These are phyloP conservation scores for Sebastiscus albofasciatus DNA, from an alignment of 2,797 vertebrate species.

Conservation along the genomic window DNA sequence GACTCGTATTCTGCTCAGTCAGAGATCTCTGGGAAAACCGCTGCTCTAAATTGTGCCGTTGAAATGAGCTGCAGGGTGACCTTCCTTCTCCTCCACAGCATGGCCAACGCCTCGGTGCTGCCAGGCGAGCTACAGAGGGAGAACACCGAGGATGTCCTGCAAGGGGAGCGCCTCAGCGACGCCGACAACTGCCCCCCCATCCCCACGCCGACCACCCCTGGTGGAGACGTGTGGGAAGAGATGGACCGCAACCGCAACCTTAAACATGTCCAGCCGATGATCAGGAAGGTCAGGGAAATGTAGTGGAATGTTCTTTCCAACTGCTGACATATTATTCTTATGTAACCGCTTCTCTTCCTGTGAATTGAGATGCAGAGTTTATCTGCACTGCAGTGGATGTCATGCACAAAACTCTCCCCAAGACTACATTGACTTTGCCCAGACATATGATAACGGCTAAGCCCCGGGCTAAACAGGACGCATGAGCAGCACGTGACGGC, in stretches of 20 bases:
- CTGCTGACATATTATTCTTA: background rate
- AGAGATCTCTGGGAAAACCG: constrained; percentile 47
- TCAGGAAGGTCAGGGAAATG: constrained; percentile 89
- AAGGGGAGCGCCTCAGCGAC: constrained; percentile 96
- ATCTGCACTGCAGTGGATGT: constrained; percentile 1
- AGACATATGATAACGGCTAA: background rate
- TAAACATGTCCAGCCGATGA: constrained; percentile 84
- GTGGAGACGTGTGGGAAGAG: constrained; percentile 95
- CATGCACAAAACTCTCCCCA: background rate
- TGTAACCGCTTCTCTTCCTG: background rate
- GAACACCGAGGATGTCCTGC: constrained; percentile 98
- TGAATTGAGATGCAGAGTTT: background rate
- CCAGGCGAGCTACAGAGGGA: constrained; percentile 94
- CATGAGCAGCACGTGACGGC: no score
- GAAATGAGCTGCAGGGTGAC: constrained; percentile 52
- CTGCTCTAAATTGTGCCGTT: constrained; percentile 47
- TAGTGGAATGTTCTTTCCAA: background rate
- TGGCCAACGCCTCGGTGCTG: constrained; percentile 97
- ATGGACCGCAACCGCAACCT: constrained; percentile 94
- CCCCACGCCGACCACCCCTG: constrained; percentile 84
- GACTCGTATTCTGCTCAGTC: constrained; percentile 45
- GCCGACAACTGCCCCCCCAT: constrained; percentile 93
- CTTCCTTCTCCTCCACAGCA: constrained; percentile 81
- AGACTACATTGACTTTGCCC: background rate
- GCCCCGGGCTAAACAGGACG: no score